Base-by-base conservation (phyloP, 2,888 invertebrate genomes). In the Melieria omissa region DNA sequence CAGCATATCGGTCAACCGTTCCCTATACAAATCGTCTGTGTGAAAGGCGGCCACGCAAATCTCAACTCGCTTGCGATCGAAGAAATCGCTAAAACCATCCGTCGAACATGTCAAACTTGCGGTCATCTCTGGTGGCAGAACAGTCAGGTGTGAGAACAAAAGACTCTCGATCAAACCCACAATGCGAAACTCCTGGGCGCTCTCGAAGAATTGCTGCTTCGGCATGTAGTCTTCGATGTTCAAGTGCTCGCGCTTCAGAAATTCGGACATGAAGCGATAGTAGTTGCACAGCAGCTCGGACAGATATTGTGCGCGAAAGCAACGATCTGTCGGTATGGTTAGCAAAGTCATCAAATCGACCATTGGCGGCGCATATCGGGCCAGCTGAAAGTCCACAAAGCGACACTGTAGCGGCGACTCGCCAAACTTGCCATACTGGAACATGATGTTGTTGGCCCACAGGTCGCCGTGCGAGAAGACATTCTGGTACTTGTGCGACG, bases 361-460 rank as follows among this genome's bases (percentile, higher is more conserved):
- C 29, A 91, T 89, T 0, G 92, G 91, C 0, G 93, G 92, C 14
- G 90, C 90, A 80, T 91, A 93, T 44, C 91, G 88, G 0, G 89
- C 86, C 65, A 92, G 87, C 84, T 93, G 93, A 79, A 91, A 93
- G 83, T 93, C 93, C 3, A 94, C 90, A 9, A 93, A 81, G 47
- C 91, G 81, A 76, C 92, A 91, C 45, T 90, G 88, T 3, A 90
- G 86, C 1, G 90, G 89, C 47, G 80, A 81, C 0, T 85, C 79
- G 10, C 84, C 85, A 66, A 78, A 75, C 74, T 79, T 82, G 3
- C 82, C 81, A 55, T 86, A 86, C 29, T 82, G 82, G 52, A 88
- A 87, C 81, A 89, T 82, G 0, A 88, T 72, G 75, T 89, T 89
- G 69, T 88, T 88, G 0, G 86, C 82, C 89, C 88, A 89, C 16